Evolutionary conservation across 2,888 invertebrate species (phyloP).

Genomic region (Pammene aurita): DNA sequence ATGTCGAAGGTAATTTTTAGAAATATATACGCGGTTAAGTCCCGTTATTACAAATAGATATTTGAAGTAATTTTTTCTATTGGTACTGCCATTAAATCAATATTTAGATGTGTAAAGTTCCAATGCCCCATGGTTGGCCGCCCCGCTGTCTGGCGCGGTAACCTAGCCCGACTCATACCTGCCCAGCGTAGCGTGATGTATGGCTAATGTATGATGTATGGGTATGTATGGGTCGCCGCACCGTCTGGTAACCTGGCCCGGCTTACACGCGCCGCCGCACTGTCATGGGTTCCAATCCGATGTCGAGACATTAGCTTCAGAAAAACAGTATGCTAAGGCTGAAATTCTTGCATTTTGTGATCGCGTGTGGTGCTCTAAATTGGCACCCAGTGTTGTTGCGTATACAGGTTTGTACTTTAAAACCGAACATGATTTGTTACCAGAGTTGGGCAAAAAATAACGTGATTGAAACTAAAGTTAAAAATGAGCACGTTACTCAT

Average conservation of each 20-base stretch:
- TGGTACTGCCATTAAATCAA: no score
- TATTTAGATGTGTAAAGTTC: neutral
- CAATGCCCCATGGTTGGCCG: neutral
- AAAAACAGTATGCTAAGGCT: conserved; percentile 7
- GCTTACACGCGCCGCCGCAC: conserved; percentile 56
- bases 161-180: neutral
- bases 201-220: conserved; percentile 1
- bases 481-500: no score
- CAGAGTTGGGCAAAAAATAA: no score
- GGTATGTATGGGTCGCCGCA: conserved; percentile 37
- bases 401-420: neutral
- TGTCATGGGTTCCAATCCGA: conserved; percentile 54
- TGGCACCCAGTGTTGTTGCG: neutral
- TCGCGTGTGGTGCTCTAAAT: neutral
- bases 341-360: neutral
- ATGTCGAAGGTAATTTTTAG: no score
- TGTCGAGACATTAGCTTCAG: conserved; percentile 42
- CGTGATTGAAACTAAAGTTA: no score
- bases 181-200: neutral
- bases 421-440: no score
- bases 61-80: no score
- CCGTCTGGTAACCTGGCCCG: conserved; percentile 51
- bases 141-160: conserved; percentile 5
- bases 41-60: no score
- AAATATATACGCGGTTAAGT: no score